Evolutionary conservation across 2,888 invertebrate genomes (phyloP).

Genomic region (Drosophila setosimentum): DNA sequence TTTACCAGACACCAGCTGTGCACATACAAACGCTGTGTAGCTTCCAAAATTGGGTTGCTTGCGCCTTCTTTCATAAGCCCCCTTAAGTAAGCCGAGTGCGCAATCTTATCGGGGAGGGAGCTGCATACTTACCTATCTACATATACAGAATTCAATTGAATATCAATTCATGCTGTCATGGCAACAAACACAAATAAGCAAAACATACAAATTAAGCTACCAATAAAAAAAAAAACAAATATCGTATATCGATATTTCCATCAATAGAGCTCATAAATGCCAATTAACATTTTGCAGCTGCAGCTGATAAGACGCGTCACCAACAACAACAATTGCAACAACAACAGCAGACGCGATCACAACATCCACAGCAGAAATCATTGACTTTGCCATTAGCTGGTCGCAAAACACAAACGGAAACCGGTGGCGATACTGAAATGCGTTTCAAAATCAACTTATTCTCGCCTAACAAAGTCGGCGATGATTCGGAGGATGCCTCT

Average conservation of each 20-base stretch:
- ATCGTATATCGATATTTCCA: conserved; percentile 35
- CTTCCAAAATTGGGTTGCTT: conserved; percentile 27
- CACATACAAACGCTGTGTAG: conserved; percentile 36
- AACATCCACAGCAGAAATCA: conserved; percentile 71
- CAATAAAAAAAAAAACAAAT: conserved; percentile 12
- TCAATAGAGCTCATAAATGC: conserved; percentile 53
- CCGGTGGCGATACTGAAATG: conserved; percentile 61
- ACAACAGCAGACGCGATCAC: conserved; percentile 17
- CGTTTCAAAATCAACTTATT: conserved; percentile 61
- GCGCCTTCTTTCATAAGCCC: conserved; percentile 29
- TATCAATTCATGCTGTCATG: conserved; percentile 60
- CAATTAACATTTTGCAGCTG: conserved; percentile 67
- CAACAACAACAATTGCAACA: conserved; percentile 35
- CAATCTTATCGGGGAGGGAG: conserved; percentile 62
- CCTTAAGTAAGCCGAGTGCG: conserved; percentile 45
- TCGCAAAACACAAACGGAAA: conserved; percentile 56
- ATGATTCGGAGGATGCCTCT: conserved; percentile 76
- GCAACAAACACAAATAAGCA: conserved; percentile 64
- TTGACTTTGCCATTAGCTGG: conserved; percentile 81
- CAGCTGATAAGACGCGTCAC: conserved; percentile 60
- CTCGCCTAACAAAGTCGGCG: conserved; percentile 66
- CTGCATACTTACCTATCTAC: conserved; percentile 18
- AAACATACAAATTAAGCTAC: conserved; percentile 12
- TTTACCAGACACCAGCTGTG: conserved; percentile 59
- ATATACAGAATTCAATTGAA: conserved; percentile 3